These are phyloP conservation scores for Euzetes globulus DNA, from an alignment of 2,888 invertebrate species.

Conservation along the genomic window DNA sequence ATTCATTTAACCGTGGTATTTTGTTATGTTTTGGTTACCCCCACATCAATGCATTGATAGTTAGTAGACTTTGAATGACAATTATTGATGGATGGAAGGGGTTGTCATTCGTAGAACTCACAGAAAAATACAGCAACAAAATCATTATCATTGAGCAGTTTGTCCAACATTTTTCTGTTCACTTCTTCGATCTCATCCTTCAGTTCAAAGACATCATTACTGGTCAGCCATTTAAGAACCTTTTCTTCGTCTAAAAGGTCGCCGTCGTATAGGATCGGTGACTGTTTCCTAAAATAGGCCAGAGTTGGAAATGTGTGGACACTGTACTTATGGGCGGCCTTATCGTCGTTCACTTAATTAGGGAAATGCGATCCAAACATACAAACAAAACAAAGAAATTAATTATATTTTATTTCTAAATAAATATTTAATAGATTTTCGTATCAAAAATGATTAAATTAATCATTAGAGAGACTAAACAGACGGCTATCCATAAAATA, in stretches of 20 bases:
- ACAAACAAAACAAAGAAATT: neutral
- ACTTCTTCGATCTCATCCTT: slow-evolving; percentile 96
- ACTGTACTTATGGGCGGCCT: slow-evolving; percentile 72
- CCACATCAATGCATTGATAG: neutral
- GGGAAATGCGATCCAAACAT: too few species aligned
- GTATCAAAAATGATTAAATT: neutral
- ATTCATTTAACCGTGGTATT: too few species aligned
- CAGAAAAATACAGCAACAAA: slow-evolving; percentile 92
- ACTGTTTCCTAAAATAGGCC: slow-evolving; percentile 74
- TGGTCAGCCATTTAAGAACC: slow-evolving; percentile 79
- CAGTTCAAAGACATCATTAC: slow-evolving; percentile 87
- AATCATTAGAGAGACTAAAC: neutral
- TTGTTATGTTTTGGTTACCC: too few species aligned
- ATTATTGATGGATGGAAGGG: neutral
- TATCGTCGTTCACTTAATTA: slow-evolving; percentile 61
- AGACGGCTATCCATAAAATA: neutral
- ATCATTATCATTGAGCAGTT: slow-evolving; percentile 86
- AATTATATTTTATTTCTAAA: neutral
- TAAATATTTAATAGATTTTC: neutral
- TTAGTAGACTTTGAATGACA: neutral
- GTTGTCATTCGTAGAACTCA: slow-evolving; percentile 53
- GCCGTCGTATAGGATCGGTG: slow-evolving; percentile 79
- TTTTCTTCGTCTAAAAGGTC: slow-evolving; percentile 78
- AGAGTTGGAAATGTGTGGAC: slow-evolving; percentile 75
- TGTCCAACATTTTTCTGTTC: slow-evolving; percentile 91